These are phyloP conservation scores for Muscicapa striata DNA, from an alignment of 2,797 vertebrate genomes.

Conservation along the genomic window DNA sequence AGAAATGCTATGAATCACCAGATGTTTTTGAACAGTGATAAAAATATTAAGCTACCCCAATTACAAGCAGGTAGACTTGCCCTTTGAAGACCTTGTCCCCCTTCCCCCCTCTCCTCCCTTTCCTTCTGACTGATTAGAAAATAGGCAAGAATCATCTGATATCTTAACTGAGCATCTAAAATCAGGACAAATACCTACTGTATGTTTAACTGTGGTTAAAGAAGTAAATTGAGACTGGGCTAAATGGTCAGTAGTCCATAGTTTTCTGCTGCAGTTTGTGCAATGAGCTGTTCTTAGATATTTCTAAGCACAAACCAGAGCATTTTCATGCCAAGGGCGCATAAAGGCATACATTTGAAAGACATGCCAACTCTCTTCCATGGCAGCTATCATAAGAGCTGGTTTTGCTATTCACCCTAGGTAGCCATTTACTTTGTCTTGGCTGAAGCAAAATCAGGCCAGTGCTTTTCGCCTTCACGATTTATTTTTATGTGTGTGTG, in stretches of 20 bases:
- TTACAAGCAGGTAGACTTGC: neutral
- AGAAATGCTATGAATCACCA: neutral
- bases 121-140: neutral
- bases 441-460: neutral
- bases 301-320: neutral
- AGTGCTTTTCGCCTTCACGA: neutral
- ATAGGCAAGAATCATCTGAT: neutral
- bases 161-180: neutral
- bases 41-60: neutral
- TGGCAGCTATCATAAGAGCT: neutral
- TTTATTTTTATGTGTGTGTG: neutral
- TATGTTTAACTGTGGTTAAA: neutral
- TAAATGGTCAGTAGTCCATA: neutral
- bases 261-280: neutral
- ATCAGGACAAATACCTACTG: neutral
- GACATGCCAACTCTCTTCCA: neutral
- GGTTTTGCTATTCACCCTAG: neutral
- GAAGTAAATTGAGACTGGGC: neutral
- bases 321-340: neutral
- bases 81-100: neutral
- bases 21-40: neutral
- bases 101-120: fast-evolving
- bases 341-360: neutral
- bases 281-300: neutral
- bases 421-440: neutral